Evolutionary conservation across 1,140 invertebrate species (phyloP), one percentile per base, ranked within the genome.

Genomic region (Zaprionus camerounensis): DNA sequence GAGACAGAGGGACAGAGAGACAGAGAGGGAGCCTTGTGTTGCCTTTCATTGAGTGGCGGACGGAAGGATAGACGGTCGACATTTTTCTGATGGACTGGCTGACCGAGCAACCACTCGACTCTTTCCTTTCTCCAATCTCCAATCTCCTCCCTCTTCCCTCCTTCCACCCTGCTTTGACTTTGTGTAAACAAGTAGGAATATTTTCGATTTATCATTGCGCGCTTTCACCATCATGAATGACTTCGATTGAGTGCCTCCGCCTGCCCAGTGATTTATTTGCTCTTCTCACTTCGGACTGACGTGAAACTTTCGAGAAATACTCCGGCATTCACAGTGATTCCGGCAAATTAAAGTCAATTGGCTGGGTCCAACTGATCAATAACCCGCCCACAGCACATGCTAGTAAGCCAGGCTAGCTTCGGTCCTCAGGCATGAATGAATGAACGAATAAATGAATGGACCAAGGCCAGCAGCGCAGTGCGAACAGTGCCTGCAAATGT

Each of bases 141-240:
- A 7, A 7, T 28, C 7, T 31, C 28, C 28, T 31, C 2, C 9
- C 7, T 9, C 28, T 9, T 9, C 2, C 2, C 28, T 11, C 28
- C 28, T 31, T 9, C 46, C 46, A 3, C 6, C 17, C 11, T 11
- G 17, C 17, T 74, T 76, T 63, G 66, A 66, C 79, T 84, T 84
- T 87, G 81, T 78, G 83, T 88, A 87, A 87, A 88, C 84, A 87
- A 88, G 64, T 78, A 64, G 78, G 77, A 88, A 87, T 88, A 87
- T 87, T 88, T 88, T 87, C 84, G 84, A 87, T 87, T 87, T 87
- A 88, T 87, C 83, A 88, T 88, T 88, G 74, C 81, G 84, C 71
- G 83, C 53, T 78, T 80, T 78, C 77, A 66, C 59, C 56, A 38
- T 22, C 5, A n/a, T 11, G 41, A 15, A 41, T 66, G 53, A 41